These are phyloP conservation scores for Drosophila formosana DNA, from an alignment of 2,888 invertebrate genomes.

Conservation along the genomic window DNA sequence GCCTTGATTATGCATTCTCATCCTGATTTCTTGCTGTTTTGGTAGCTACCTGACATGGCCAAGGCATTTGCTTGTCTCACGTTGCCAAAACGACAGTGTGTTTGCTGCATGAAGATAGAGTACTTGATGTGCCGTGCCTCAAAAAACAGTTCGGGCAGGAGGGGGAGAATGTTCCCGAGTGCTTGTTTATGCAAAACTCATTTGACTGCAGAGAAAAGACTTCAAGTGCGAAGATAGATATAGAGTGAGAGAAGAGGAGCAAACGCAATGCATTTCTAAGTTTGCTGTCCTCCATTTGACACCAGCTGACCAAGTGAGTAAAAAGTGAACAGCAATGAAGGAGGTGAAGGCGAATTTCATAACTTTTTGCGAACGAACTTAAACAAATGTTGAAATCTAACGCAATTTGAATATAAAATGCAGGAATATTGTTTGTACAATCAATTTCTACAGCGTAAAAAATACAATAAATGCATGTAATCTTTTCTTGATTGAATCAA, in stretches of 20 bases:
- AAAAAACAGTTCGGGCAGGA: conserved; percentile 9
- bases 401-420: conserved; percentile 3
- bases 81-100: conserved; percentile 18
- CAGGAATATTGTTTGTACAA: not conserved
- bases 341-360: not conserved
- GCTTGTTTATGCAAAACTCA: conserved; percentile 76
- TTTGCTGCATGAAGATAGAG: not conserved
- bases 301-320: conserved; percentile 12
- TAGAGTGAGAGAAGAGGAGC: conserved; percentile 1
- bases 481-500: conserved; percentile 12
- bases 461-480: not conserved
- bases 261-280: conserved; percentile 55
- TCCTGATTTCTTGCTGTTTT: conserved; percentile 21
- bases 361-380: not conserved
- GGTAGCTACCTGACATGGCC: conserved; percentile 13
- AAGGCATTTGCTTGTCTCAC: conserved; percentile 18
- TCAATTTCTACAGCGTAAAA: not conserved
- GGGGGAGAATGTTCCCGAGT: conserved; percentile 21
- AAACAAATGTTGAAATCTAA: not conserved
- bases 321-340: conserved; percentile 9
- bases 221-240: conserved; percentile 2
- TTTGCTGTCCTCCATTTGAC: conserved; percentile 36
- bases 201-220: conserved; percentile 53
- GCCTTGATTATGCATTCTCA: conserved; percentile 56
- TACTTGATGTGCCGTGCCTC: not conserved